A percentile compares a stretch with the other conserved stretches of the same genome.
These are phyloP conservation scores for Myrmecobius fasciatus DNA, from an alignment of 2,113 vertebrate genomes.

Conservation along the genomic window DNA sequence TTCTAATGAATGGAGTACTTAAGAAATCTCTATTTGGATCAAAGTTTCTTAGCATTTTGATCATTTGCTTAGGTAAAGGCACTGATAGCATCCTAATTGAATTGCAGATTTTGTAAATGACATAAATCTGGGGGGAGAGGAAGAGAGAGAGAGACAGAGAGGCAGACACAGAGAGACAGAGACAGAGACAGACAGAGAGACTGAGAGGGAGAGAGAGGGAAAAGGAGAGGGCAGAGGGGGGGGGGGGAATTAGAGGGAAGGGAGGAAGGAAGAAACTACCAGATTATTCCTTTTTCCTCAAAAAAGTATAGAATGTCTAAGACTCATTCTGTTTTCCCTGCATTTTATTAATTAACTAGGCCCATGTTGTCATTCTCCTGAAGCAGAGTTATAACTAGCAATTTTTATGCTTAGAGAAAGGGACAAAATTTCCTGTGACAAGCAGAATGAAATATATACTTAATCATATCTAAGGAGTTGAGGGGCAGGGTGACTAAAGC, in stretches of 20 bases:
- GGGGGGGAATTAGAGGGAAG: not conserved
- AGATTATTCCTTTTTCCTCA: not conserved
- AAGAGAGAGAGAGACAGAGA: too few species aligned
- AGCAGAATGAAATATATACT: not conserved
- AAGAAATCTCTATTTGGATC: not conserved
- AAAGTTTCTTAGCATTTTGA: not conserved
- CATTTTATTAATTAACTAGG: slow-evolving; percentile 53
- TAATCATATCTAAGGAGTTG: not conserved
- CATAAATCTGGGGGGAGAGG: not conserved
- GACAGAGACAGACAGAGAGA: too few species aligned
- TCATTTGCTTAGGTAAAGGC: not conserved
- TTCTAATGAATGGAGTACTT: not conserved
- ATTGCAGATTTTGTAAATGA: not conserved
- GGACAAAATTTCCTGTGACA: not conserved
- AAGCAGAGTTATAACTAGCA: not conserved
- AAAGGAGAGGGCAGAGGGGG: not conserved
- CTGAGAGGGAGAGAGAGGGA: not conserved
- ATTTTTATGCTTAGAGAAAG: not conserved
- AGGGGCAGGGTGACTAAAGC: not conserved
- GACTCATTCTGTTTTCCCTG: not conserved
- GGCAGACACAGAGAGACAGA: too few species aligned
- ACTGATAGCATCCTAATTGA: not conserved
- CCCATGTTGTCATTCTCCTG: not conserved
- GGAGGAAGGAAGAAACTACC: not conserved
- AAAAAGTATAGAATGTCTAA: slow-evolving; percentile 32